Evolutionary conservation across 2,797 vertebrate genomes (phyloP).

Genomic region (Bufotes viridis): DNA sequence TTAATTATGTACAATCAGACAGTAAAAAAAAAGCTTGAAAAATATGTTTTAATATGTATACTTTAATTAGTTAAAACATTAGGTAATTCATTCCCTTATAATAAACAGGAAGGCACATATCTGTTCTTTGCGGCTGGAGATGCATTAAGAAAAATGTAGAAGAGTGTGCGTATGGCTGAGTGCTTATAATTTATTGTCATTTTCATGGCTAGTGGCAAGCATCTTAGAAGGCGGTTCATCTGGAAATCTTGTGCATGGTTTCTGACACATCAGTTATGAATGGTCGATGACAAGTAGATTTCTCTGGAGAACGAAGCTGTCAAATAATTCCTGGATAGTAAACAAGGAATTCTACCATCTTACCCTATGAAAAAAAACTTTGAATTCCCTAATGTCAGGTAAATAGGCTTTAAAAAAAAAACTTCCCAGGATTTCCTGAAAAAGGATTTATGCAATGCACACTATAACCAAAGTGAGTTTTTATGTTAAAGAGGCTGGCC

Average conservation of each 20-base stretch:
- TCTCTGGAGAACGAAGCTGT: constrained; percentile 54
- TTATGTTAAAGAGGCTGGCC: background rate
- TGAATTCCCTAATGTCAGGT: background rate
- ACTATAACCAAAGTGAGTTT: background rate
- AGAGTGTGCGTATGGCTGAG: constrained; percentile 18
- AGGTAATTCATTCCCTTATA: background rate
- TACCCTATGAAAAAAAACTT: background rate
- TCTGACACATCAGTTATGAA: constrained; percentile 58
- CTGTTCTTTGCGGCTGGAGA: background rate
- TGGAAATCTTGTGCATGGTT: constrained; percentile 45
- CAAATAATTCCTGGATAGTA: constrained; percentile 49
- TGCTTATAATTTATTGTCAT: constrained; percentile 50
- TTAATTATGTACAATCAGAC: too few relatives aligned
- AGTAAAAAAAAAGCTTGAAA: too few relatives aligned
- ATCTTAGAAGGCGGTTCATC: constrained; percentile 53
- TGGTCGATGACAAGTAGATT: constrained; percentile 41
- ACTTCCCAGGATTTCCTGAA: background rate
- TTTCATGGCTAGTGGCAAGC: constrained; percentile 49
- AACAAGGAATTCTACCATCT: constrained; percentile 28
- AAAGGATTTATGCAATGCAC: background rate
- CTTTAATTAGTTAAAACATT: background rate
- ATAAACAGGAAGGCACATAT: background rate
- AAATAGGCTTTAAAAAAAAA: background rate
- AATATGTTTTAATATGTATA: too few relatives aligned
- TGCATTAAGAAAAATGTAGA: background rate